Base-by-base conservation (phyloP, 1,140 invertebrate genomes). In the Galleria mellonella region DNA sequence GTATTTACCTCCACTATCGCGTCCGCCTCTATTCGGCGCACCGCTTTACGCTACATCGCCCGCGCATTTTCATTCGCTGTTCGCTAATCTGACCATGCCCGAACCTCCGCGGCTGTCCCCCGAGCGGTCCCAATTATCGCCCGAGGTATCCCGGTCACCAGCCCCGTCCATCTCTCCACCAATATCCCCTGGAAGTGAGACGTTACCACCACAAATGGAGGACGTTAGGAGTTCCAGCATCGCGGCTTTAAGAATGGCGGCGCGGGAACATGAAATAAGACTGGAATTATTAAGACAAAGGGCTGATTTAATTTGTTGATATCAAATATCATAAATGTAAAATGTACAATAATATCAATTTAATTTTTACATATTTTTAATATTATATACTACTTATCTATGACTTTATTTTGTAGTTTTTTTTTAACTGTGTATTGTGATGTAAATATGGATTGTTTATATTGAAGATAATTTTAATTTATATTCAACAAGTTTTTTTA, bases 211-310 rank as follows among this genome's bases (percentile, higher is more conserved):
- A 59, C 74, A n/a, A 72, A 7, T 91, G 90, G 65, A 90, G 45
- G 96, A 97, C 72, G 89, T 95, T 10, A 87, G 95, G 41, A 94
- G 90, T 55, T 96, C 94, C 10, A 97, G 95, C 62, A 97, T 98
- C 44, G 96, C 95, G 0, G 94, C 95, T 0, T 87, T 99, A n/a
- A 85, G 97, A 43, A 81, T 97, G 1, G 96, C 97, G 60, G 97
- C 97, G 0, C 88, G 96, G 4, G 96, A 98, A 74, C 96, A 98
- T 72, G 95, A 97, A 72, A 86, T 97, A n/a, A 91, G 94, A 64
- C 79, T 96, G 55, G 94, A 96, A 73, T 89, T 96, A 87, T 67
- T 95, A 43, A 86, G 94, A 31, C 94, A 96, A 68, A 93, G 82
- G 49, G 71, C 81, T 15, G 75, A 85, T 59, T 60, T 85, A 33